phyloP scores from a whole-genome alignment of 1,140 invertebrate genomes.

The Batillaria attramentaria region DNA sequence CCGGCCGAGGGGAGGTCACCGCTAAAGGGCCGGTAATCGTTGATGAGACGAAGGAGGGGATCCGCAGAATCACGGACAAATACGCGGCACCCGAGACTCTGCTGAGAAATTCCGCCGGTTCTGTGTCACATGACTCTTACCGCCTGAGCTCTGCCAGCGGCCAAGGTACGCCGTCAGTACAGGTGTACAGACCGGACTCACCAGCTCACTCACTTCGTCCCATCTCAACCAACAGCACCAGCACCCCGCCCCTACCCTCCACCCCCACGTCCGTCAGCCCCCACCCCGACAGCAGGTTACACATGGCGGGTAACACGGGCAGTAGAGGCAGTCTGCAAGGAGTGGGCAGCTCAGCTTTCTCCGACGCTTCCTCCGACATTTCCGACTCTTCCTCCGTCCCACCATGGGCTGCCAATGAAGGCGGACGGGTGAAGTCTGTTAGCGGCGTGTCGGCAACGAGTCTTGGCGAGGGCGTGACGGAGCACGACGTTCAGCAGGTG shows the following conservation, averaged over 20 bases:
- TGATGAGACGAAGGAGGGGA: constrained; percentile 44
- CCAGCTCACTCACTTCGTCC: background rate
- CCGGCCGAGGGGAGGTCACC: no score
- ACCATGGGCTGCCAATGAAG: background rate
- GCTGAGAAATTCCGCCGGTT: background rate
- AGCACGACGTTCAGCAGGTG: constrained; percentile 82
- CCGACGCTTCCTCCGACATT: constrained; percentile 46
- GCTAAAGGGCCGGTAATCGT: background rate
- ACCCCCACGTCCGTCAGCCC: background rate
- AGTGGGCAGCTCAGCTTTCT: constrained; percentile 31
- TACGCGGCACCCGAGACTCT: constrained; percentile 56
- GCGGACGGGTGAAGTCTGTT: constrained; percentile 4
- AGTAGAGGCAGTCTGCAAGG: no score
- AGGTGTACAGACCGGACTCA: background rate
- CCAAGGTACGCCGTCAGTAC: background rate
- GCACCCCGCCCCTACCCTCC: background rate
- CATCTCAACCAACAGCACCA: background rate
- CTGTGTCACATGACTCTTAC: no score
- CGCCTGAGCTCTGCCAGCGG: background rate
- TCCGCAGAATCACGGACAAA: constrained; percentile 53
- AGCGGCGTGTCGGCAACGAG: constrained; percentile 26
- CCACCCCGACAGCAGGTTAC: background rate
- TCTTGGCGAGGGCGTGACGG: constrained; percentile 73
- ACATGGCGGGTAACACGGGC: background rate
- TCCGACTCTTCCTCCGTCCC: constrained; percentile 40